A percentile compares a stretch with the other conserved stretches of the same genome.
These are phyloP conservation scores for Tympanoctomys barrerae DNA, from an alignment of 2,797 vertebrate species.

Conservation along the genomic window DNA sequence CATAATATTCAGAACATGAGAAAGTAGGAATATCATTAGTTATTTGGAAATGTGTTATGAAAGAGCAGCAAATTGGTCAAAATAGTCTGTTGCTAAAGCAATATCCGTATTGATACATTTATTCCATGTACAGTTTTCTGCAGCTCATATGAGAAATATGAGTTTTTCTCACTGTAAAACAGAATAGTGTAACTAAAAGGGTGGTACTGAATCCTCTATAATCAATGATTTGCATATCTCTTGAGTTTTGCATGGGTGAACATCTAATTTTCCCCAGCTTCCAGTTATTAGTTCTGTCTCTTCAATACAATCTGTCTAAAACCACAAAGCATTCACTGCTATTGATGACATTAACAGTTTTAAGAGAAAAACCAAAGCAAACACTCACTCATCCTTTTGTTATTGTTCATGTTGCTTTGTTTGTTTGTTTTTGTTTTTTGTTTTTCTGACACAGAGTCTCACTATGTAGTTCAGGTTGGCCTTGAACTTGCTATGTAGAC, in stretches of 20 bases:
- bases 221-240: background rate
- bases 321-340: background rate
- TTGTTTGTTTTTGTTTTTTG: background rate
- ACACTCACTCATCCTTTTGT: background rate
- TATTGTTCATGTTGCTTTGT: background rate
- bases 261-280: background rate
- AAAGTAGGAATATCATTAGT: background rate
- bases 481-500: background rate
- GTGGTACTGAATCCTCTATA: background rate
- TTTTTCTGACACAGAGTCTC: background rate
- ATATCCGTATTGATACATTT: background rate
- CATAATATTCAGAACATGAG: background rate
- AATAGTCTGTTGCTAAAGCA: background rate
- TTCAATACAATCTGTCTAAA: background rate
- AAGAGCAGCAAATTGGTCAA: background rate
- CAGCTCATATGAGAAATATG: background rate
- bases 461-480: background rate
- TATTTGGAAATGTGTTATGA: background rate
- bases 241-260: background rate
- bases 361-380: conserved; percentile 22
- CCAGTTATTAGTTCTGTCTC: background rate
- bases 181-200: background rate
- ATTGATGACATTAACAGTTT: conserved; percentile 11
- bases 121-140: background rate
- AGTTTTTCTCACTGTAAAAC: background rate